Conservation (phyloP, 2,113 vertebrate genomes). For the Cottus gobio region DNA sequence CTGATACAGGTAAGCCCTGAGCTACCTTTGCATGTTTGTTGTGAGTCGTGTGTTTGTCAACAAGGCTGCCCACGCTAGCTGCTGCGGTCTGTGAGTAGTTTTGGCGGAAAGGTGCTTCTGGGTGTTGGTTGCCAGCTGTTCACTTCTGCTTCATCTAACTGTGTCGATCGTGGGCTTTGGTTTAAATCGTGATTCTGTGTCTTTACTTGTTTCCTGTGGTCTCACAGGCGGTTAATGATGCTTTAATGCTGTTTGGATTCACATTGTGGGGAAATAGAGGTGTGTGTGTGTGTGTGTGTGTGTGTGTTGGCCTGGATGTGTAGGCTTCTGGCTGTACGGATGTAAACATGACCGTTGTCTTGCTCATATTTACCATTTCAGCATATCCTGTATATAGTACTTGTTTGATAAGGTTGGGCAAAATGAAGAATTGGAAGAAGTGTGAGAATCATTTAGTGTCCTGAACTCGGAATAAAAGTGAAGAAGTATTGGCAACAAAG, state of each 20-base stretch:
- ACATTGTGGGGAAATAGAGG: neutral
- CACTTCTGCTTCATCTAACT: too few species aligned
- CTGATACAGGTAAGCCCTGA: neutral
- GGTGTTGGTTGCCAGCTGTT: neutral
- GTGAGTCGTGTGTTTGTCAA: neutral
- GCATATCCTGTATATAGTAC: neutral
- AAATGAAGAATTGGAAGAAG: neutral
- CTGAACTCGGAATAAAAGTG: neutral
- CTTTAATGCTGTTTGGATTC: neutral
- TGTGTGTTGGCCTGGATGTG: neutral
- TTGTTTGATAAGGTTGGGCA: neutral
- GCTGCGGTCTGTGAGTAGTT: neutral
- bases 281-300: neutral
- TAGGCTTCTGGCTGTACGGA: neutral
- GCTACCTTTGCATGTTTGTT: neutral
- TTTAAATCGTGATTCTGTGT: neutral
- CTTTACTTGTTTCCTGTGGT: neutral
- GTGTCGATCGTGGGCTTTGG: neutral
- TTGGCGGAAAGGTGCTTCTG: neutral
- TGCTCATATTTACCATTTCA: neutral
- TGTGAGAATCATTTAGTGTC: neutral
- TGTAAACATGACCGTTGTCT: too few species aligned
- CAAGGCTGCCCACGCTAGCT: neutral
- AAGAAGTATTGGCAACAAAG: neutral
- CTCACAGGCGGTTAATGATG: neutral